Conservation (phyloP, 2,888 invertebrate genomes). For the Fissipunctia ypsillon region DNA sequence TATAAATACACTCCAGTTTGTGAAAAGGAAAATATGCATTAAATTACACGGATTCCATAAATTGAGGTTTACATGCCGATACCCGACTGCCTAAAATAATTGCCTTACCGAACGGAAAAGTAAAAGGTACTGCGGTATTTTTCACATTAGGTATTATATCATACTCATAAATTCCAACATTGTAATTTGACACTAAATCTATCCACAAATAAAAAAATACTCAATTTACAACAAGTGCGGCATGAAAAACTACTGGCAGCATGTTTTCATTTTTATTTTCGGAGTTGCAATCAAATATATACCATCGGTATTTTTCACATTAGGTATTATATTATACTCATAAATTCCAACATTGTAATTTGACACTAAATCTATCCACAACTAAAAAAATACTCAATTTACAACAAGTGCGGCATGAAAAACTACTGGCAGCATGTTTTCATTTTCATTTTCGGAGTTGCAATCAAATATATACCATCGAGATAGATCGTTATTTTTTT, state of each 20-base stretch:
- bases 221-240: constrained; percentile 23
- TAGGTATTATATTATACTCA: neutral
- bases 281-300: constrained; percentile 1
- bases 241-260: constrained; percentile 30
- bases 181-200: constrained; percentile 22
- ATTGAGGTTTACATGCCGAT: neutral
- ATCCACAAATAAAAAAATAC: constrained; percentile 6
- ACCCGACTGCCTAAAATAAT: neutral
- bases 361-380: constrained; percentile 18
- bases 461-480: constrained; percentile 15
- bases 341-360: constrained; percentile 15
- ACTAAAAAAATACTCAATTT: constrained; percentile 20
- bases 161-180: constrained; percentile 4
- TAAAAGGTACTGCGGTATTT: neutral
- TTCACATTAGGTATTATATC: constrained; percentile 3
- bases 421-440: constrained; percentile 7
- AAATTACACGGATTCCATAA: neutral
- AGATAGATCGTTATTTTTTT: neutral
- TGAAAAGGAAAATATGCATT: neutral
- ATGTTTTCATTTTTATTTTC: constrained; percentile 8
- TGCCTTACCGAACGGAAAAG: neutral
- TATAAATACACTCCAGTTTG: neutral
- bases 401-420: constrained; percentile 27
- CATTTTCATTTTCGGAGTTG: constrained; percentile 7
- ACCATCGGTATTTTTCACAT: constrained; percentile 18